Evolutionary conservation across 2,888 invertebrate species (phyloP), one percentile per base, ranked within the genome.

Genomic region (Desoria tigrina): DNA sequence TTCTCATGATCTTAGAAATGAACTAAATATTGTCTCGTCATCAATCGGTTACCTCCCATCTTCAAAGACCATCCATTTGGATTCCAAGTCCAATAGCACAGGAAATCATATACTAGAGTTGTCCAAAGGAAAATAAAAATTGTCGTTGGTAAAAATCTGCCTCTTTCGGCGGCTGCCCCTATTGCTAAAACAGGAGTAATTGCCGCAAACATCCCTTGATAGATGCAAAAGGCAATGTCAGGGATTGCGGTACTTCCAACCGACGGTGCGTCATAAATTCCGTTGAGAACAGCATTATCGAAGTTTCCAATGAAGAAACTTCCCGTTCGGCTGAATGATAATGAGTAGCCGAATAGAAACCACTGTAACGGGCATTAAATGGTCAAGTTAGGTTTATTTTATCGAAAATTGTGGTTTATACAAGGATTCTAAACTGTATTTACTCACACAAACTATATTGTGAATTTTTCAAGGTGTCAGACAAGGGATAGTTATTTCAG

Each of bases 31-130:
- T n/a, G n/a, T n/a, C n/a, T n/a, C n/a, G n/a, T n/a, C n/a, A 55
- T 21, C 11, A 55, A 28, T 32, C 11, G 55, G n/a, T 3, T 28
- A 69, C 72, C 71, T 63, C 73, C 73, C 28, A 71, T 57, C 11
- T 27, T 18, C 9, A 49, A 7, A 21, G 61, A 57, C 71, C 71
- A 73, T 16, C 68, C 71, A 42, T 62, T 65, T 1, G 66, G 57
- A 63, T 74, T 74, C 73, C 73, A 74, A 1, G 71, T 70, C 73
- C 73, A 74, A 42, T 61, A 71, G 14, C 69, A 69, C 9, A 74
- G 55, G 42, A 74, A 71, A 42, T 74, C 73, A 50, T 74, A 74
- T 11, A 74, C 73, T 9, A 71, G 61, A 2, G 73, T 72, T 1
- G 73, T 74, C 55, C 73, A 74, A 0, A 74, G n/a, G 39, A 72